Base-by-base conservation (phyloP, 2,888 invertebrate species). In the Protonemura montana region DNA sequence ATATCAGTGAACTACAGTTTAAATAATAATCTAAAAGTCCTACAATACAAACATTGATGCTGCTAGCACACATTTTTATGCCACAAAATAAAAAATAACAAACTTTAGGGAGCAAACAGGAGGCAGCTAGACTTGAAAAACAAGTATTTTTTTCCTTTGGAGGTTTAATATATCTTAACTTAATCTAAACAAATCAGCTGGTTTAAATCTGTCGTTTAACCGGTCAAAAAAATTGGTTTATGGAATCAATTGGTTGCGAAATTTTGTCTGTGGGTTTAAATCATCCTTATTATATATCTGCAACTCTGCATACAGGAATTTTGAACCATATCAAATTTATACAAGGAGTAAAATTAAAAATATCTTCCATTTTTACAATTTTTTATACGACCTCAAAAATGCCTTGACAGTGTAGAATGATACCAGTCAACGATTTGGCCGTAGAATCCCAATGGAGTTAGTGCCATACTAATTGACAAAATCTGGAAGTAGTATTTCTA, bases 311-410 rank as follows among this genome's bases (percentile, higher is more conserved):
- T 82, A 82, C 82, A 82, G 82, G 82, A 82, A 82, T 41, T 82
- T 30, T 41, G 30, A 41, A 41, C 42, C 82, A 82, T 82, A 82
- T 82, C 82, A 82, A 82, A 41, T 82, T 82, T 82, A 26, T 82
- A 82, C 41, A 16, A 41, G 26, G 42, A 41, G 35, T 26, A 82
- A 30, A 82, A 35, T 41, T 35, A 25, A 30, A 82, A 82, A 21
- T 41, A 82, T 82, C 82, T 82, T 82, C 82, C 82, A 82, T 82
- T 82, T 82, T 78, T 78, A 78, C 27, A 78, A 78, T 78, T 78
- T 78, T 78, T 78, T 78, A 78, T 27, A 78, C 78, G 28, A 27
- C 28, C n/a, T 78, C 27, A 78, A 27, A 78, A 78, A 78, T 78
- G 78, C 78, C 78, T 78, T 78, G 78, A 78, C 28, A 78, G 27